Evolutionary conservation across 2,113 vertebrate genomes (phyloP).

Genomic region (Agapornis roseicollis): DNA sequence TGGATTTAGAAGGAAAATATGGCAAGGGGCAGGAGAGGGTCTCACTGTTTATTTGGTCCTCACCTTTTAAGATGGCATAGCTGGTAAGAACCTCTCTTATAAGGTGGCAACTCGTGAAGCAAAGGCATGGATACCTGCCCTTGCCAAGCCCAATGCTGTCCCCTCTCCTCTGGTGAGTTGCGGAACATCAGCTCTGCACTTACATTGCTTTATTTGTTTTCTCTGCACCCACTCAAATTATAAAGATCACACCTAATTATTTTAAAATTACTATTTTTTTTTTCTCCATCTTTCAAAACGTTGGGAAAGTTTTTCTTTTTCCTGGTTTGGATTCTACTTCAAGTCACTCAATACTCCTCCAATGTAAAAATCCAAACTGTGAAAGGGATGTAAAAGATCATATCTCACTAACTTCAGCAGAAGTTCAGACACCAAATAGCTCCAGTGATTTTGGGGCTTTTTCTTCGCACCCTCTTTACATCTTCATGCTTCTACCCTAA

Average conservation of each 20-base stretch:
- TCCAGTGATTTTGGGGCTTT: background rate
- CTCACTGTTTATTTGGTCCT: background rate
- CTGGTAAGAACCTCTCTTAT: background rate
- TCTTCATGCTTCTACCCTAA: background rate
- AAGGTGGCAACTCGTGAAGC: background rate
- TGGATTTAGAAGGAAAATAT: background rate
- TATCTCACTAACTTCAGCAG: background rate
- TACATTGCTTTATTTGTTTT: background rate
- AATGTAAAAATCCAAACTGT: background rate
- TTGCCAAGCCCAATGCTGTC: accelerated
- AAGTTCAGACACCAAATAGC: background rate
- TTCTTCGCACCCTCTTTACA: background rate
- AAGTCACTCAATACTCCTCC: background rate
- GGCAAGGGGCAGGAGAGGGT: background rate
- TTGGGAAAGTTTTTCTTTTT: background rate
- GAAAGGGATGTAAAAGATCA: background rate
- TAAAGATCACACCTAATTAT: background rate
- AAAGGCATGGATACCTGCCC: background rate
- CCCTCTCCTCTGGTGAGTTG: background rate
- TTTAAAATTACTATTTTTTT: background rate
- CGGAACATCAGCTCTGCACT: background rate
- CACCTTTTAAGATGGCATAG: background rate
- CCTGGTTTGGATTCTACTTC: background rate
- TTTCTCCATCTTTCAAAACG: background rate
- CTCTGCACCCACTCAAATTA: background rate